phyloP scores from a whole-genome alignment of 2,797 vertebrate genomes.

The Sphaeramia orbicularis region DNA sequence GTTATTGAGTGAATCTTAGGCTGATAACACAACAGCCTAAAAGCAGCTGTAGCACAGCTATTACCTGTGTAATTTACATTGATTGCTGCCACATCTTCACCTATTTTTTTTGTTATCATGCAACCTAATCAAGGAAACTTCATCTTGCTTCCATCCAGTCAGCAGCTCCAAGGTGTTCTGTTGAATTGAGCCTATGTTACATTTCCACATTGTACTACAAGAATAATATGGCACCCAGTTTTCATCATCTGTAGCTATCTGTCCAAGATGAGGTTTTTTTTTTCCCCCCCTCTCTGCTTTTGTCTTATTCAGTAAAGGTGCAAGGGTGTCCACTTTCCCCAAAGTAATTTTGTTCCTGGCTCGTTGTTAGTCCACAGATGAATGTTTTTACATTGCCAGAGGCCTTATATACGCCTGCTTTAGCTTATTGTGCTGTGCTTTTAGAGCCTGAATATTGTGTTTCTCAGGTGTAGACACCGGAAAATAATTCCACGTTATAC shows the following conservation, averaged over 20 bases:
- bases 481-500: conserved; percentile 46
- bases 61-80: conserved; percentile 33
- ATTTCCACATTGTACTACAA: neutral
- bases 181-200: conserved; percentile 4
- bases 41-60: conserved; percentile 1
- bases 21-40: conserved; percentile 8
- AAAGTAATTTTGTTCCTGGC: conserved; percentile 46
- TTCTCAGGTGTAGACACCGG: conserved; percentile 52
- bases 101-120: conserved; percentile 12
- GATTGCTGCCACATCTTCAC: conserved; percentile 25
- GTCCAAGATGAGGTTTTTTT: conserved; percentile 11
- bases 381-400: conserved; percentile 27
- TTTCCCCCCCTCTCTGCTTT: conserved; percentile 9
- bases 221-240: conserved; percentile 30
- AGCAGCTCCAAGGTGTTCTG: conserved; percentile 8
- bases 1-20: neutral
- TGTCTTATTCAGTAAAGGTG: conserved; percentile 26
- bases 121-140: conserved; percentile 30
- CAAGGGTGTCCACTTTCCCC: conserved; percentile 28
- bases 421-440: conserved; percentile 46
- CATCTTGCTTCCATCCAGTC: neutral
- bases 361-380: conserved; percentile 26
- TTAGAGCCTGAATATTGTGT: conserved; percentile 50
- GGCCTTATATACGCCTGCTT: conserved; percentile 42
- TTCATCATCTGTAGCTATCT: conserved; percentile 47